Percentiles rank a stretch among this genome's conserved stretches.
Evolutionary conservation across 2,797 vertebrate genomes (phyloP).

Genomic region (Scolopax bukidnonensis): DNA sequence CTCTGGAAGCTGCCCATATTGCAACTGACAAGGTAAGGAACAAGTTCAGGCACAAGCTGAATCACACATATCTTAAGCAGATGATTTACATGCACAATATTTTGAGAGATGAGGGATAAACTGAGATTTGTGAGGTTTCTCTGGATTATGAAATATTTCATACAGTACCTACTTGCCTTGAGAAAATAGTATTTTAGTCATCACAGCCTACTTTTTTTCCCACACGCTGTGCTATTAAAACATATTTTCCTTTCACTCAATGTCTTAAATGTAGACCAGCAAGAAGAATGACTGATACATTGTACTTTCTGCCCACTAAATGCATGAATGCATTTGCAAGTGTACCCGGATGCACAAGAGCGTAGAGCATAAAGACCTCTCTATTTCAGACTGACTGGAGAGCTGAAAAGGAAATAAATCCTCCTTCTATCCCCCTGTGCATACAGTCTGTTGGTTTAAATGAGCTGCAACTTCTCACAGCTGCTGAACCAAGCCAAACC

Average conservation of each 20-base stretch:
- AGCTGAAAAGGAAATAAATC: background rate
- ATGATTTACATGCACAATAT: slow-evolving; percentile 33
- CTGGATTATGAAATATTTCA: background rate
- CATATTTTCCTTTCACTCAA: background rate
- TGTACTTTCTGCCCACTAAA: background rate
- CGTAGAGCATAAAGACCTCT: background rate
- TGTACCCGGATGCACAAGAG: background rate
- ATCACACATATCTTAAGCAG: background rate
- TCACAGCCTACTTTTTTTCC: background rate
- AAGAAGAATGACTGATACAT: background rate
- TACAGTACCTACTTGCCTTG: background rate
- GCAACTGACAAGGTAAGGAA: slow-evolving; percentile 20
- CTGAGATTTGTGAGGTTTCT: slow-evolving; percentile 24
- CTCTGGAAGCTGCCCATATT: slow-evolving; percentile 1
- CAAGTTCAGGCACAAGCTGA: slow-evolving; percentile 2
- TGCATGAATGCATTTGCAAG: background rate
- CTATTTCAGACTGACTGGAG: background rate
- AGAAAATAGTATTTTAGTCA: slow-evolving; percentile 19
- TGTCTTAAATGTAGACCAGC: background rate
- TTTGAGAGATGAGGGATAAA: slow-evolving; percentile 53
- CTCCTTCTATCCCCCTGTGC: background rate
- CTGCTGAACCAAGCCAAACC: background rate
- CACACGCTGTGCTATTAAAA: background rate
- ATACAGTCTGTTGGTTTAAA: background rate
- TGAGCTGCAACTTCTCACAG: background rate